Evolutionary conservation across 2,113 vertebrate species (phyloP), one percentile per base, ranked within the genome.

Genomic region (Pygathrix nemaeus): DNA sequence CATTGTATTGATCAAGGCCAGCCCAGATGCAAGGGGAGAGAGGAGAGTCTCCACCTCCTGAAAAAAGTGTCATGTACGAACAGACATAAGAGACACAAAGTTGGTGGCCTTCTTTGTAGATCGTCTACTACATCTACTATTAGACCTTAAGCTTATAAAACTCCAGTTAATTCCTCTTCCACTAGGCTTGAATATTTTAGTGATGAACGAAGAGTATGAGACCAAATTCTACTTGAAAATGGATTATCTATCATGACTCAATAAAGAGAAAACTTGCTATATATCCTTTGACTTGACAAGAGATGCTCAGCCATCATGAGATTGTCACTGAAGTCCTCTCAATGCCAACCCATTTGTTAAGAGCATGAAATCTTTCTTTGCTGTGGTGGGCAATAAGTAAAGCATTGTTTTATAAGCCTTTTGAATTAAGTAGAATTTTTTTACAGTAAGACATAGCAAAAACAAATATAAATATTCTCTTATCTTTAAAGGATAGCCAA

Each of bases 401-500:
- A 55, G 25, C 57, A 84, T 79, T 96, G n/a, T 75, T 82, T 95
- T 70, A 64, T 50, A 95, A 93, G n/a, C 43, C 86, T 94, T 96
- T 84, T 88, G 40, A 95, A 73, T 79, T 45, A 85, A 92, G 40
- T 55, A 21, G 13, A 40, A 25, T 68, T 93, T 88, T 95, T 96
- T 55, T 30, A 55, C 4, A 93, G 40, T 82, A 94, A 92, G 18
- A 86, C 80, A 95, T 80, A 91, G 20, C n/a, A 91, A 23, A 45
- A 88, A 78, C 52, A 93, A 88, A 59, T 57, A 96, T 85, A 97
- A 83, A 95, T 59, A 11, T 90, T 95, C 38, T 16, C 3, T 97
- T 95, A 94, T 90, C 76, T 97, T 95, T 96, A 90, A 93, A 84
- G 18, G 25, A 95, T 4, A 80, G 17, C 92, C 66, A 88, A 87